Evolutionary conservation across 1,140 invertebrate species (phyloP).

Genomic region (Oppia nitens): DNA sequence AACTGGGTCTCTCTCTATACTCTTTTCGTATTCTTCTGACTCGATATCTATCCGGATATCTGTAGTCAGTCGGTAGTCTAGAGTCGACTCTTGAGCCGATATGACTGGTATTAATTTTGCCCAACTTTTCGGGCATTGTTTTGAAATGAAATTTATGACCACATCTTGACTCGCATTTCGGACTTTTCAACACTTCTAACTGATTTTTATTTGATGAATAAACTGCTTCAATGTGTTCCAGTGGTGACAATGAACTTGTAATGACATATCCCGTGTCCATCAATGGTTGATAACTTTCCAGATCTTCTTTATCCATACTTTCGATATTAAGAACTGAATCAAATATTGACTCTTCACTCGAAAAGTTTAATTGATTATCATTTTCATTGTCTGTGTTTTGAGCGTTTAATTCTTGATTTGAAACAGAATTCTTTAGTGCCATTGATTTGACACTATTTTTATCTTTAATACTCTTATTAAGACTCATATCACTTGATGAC

Average conservation of each 20-base stretch:
- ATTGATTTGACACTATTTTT: background rate
- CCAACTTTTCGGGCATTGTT: background rate
- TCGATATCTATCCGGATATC: background rate
- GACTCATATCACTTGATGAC: too few species aligned
- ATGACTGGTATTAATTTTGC: conserved; percentile 7
- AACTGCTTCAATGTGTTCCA: background rate
- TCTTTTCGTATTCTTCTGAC: background rate
- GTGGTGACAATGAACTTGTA: background rate
- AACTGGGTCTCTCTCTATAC: background rate
- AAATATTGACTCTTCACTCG: background rate
- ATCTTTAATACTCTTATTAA: too few species aligned
- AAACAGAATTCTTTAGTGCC: background rate
- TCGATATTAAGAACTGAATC: background rate
- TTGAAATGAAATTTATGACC: conserved; percentile 5
- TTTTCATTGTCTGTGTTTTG: background rate
- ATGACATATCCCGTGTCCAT: too few species aligned
- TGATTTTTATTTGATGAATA: background rate
- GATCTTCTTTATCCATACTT: background rate
- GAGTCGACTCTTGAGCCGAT: conserved; percentile 11
- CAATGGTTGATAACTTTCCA: too few species aligned
- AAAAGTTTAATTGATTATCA: background rate
- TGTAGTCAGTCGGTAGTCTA: background rate
- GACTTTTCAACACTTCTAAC: background rate
- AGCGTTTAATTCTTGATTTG: background rate
- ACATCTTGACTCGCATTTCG: conserved; percentile 1